phyloP scores from a whole-genome alignment of 2,113 vertebrate genomes.

The Nibea albiflora region DNA sequence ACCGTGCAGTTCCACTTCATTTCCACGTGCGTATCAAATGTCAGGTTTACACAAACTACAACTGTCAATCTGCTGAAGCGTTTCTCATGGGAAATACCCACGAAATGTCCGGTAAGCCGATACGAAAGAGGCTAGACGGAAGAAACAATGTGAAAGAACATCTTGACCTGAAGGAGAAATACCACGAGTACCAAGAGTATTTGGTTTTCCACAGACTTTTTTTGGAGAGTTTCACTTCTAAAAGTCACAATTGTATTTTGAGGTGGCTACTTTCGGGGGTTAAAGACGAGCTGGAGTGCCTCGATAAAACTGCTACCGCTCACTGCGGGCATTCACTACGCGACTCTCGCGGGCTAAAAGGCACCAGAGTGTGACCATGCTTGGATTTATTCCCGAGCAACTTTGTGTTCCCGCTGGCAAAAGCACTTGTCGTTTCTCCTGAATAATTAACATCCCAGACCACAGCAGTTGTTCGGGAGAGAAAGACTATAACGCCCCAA shows the following conservation, averaged over 20 bases:
- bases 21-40: neutral
- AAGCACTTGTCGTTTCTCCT: constrained; percentile 27
- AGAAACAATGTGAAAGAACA: neutral
- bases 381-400: constrained; percentile 37
- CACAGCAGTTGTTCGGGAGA: constrained; percentile 14
- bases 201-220: neutral
- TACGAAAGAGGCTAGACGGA: neutral
- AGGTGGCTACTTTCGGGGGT: neutral
- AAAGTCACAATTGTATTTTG: neutral
- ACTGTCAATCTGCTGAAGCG: neutral
- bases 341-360: constrained; percentile 9
- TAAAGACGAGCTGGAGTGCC: neutral
- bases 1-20: neutral
- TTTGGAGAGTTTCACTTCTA: neutral
- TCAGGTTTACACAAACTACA: constrained; percentile 12
- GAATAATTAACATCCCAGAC: constrained; percentile 58
- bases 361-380: constrained; percentile 45
- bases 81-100: neutral
- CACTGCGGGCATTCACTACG: neutral
- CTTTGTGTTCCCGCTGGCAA: constrained; percentile 35
- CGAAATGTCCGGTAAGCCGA: neutral
- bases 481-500: constrained; percentile 21
- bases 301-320: constrained; percentile 13
- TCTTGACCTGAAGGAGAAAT: no score
- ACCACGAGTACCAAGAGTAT: neutral